Percentiles rank a stretch among this genome's conserved stretches.
Evolutionary conservation across 2,113 vertebrate species (phyloP).

Genomic region (Casuarius casuarius): DNA sequence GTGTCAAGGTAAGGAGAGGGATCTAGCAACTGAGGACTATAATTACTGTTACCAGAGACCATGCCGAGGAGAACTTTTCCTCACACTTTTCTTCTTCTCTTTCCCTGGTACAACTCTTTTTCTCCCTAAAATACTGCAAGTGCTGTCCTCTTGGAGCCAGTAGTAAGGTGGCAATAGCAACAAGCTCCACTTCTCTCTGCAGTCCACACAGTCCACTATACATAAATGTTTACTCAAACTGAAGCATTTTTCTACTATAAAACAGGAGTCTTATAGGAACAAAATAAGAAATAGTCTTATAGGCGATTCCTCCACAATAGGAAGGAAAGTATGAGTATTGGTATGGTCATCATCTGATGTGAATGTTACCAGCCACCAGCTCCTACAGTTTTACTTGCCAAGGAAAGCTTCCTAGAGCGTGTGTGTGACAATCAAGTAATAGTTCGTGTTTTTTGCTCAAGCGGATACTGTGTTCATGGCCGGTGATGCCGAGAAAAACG

Average conservation of each 20-base stretch:
- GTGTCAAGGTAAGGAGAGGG: conserved; percentile 70
- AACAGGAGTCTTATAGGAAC: background rate
- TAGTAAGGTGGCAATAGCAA: background rate
- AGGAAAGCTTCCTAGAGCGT: background rate
- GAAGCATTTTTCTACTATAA: background rate
- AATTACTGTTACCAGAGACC: background rate
- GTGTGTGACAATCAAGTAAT: background rate
- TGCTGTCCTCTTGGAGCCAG: background rate
- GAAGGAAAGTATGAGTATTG: background rate
- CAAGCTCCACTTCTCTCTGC: background rate
- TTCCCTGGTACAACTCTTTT: background rate
- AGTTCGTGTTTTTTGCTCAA: background rate
- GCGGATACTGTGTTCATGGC: conserved; percentile 68
- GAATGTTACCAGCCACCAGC: background rate
- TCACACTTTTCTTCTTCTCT: background rate
- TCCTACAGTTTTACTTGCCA: background rate
- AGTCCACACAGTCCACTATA: background rate
- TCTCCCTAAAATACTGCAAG: background rate
- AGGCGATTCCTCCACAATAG: background rate
- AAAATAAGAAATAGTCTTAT: background rate
- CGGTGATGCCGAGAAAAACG: conserved; percentile 2
- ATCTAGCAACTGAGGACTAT: fast-evolving
- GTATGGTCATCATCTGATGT: background rate
- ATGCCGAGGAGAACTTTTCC: background rate
- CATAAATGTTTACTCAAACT: background rate